Evolutionary conservation across 1,140 invertebrate genomes (phyloP).

Genomic region (Panagrolaimus sp.): DNA sequence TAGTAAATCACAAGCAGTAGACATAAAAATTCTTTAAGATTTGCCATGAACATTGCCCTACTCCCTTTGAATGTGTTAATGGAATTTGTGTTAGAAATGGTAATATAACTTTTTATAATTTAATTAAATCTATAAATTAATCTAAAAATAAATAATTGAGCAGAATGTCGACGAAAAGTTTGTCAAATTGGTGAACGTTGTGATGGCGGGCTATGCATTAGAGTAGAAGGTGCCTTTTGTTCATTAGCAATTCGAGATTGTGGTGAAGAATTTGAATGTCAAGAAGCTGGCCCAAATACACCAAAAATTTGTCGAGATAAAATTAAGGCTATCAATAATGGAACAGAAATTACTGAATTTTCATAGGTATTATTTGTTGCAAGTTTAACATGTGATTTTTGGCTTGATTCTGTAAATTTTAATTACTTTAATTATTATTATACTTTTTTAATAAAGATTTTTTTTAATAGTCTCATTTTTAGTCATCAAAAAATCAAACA

Average conservation of each 20-base stretch:
- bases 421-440: background rate
- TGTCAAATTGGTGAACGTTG: conserved; percentile 55
- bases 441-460: too few relatives aligned
- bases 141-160: conserved; percentile 11
- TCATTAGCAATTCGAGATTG: conserved; percentile 43
- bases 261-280: conserved; percentile 48
- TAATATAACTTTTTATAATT: conserved; percentile 10
- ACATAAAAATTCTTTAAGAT: background rate
- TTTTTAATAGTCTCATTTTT: too few relatives aligned
- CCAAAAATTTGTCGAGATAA: conserved; percentile 37
- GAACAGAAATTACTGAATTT: background rate
- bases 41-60: conserved; percentile 37
- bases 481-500: too few relatives aligned
- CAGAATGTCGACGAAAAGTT: conserved; percentile 51
- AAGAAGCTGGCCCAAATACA: background rate
- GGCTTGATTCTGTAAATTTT: conserved; percentile 7
- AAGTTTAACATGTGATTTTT: background rate
- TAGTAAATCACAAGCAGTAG: too few relatives aligned
- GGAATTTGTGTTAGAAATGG: conserved; percentile 48
- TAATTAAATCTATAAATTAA: too few relatives aligned
- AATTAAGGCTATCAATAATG: conserved; percentile 9
- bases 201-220: conserved; percentile 47
- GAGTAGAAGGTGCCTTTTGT: conserved; percentile 48
- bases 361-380: background rate
- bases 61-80: conserved; percentile 45